phyloP scores from a whole-genome alignment of 2,113 vertebrate genomes.

The Triplophysa rosa region DNA sequence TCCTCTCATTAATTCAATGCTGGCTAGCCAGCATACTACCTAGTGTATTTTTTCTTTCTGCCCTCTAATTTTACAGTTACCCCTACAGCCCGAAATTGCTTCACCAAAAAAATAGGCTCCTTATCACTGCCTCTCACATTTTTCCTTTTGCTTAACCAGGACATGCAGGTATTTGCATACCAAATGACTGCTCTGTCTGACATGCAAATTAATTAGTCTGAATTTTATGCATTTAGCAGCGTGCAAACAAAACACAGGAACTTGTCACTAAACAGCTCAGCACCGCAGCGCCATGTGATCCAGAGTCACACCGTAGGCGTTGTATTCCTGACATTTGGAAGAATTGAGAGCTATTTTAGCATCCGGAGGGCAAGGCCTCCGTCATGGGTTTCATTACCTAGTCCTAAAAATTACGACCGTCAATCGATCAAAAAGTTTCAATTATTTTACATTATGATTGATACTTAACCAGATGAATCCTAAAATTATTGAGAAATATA shows the following conservation, averaged over 20 bases:
- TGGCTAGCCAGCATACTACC: background rate
- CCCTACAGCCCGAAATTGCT: conserved; percentile 35
- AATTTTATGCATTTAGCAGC: conserved; percentile 69
- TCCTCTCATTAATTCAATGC: conserved; percentile 57
- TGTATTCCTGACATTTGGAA: background rate
- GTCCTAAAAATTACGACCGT: too few species aligned
- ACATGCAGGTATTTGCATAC: conserved; percentile 74
- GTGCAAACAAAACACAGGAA: conserved; percentile 56
- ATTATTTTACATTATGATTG: too few species aligned
- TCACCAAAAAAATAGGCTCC: conserved; percentile 40
- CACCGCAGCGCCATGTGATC: background rate
- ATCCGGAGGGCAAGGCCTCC: background rate
- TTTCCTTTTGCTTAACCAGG: conserved; percentile 52
- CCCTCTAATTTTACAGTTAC: conserved; percentile 31
- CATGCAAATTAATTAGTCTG: conserved; percentile 73
- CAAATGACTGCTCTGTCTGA: conserved; percentile 71
- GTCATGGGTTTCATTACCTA: background rate
- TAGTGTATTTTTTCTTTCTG: conserved; percentile 38
- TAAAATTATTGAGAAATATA: too few species aligned
- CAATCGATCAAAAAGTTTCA: too few species aligned
- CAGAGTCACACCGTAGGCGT: background rate
- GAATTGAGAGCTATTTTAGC: background rate
- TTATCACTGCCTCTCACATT: conserved; percentile 66
- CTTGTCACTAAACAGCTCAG: conserved; percentile 23
- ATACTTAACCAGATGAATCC: too few species aligned